Conservation (phyloP, 2,797 vertebrate species). For the Sparus aurata region DNA sequence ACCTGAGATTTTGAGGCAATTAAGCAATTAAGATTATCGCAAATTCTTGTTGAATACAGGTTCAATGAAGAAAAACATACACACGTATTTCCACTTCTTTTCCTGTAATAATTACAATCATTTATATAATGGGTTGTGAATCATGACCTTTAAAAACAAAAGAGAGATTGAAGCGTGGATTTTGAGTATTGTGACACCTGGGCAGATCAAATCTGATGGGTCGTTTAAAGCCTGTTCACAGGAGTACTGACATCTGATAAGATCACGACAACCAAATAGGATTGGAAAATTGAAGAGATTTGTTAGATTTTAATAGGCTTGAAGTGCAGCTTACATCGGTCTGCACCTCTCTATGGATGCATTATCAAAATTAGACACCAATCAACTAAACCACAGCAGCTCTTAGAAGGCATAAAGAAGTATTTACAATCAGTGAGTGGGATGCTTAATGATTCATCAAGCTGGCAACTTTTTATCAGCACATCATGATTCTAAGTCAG, state of each 20-base stretch:
- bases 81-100: too few relatives aligned
- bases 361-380: not conserved
- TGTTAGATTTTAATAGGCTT: not conserved
- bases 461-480: slow-evolving; percentile 9
- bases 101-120: too few relatives aligned
- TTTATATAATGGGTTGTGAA: too few relatives aligned
- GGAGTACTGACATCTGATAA: not conserved
- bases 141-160: too few relatives aligned
- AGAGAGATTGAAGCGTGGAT: too few relatives aligned
- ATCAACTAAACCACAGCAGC: not conserved
- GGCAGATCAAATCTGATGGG: not conserved
- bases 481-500: not conserved
- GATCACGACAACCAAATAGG: not conserved
- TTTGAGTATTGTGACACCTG: too few relatives aligned
- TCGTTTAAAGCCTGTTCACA: not conserved
- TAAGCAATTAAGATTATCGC: too few relatives aligned
- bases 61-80: too few relatives aligned
- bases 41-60: too few relatives aligned
- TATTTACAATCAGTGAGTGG: not conserved
- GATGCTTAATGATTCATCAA: not conserved
- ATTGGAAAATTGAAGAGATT: not conserved
- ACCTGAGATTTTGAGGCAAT: too few relatives aligned
- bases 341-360: not conserved
- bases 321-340: not conserved
- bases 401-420: not conserved